Base-by-base conservation (phyloP, 2,888 invertebrate genomes). In the Pedicia rivosa region DNA sequence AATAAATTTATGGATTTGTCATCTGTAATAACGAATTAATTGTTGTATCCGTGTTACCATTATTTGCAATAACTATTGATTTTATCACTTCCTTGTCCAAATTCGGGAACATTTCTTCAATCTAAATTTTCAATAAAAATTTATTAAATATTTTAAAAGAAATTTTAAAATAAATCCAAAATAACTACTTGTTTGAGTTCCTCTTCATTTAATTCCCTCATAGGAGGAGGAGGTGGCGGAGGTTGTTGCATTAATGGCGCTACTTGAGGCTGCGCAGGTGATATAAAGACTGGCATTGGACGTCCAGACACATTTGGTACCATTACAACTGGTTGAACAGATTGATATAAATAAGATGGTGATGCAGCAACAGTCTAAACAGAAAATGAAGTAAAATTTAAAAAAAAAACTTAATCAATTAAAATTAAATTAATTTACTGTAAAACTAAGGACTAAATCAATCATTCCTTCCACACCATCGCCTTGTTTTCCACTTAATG, bases 71-170 rank as follows among this genome's bases (percentile, higher is more conserved):
- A 51, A 83, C 72, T 15, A 95, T 84, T 0, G 90, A 84, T 55
- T 78, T 82, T 39, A 95, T 79, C 5, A 94, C 90, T 52, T 92
- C 91, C 46, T 78, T 80, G 53, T 95, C 94, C 53, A 94, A 77
- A 53, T 81, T 81, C 2, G 95, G 94, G 65, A 97, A 95, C 91
- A 95, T 94, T 63, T 94, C 94, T 53, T 81, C 49, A 57, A 74
- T 74, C 65, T 71, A 73, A n/a, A n/a, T n/a, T n/a, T n/a, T n/a
- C n/a, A n/a, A n/a, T n/a, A n/a, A n/a, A n/a, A n/a, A n/a, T n/a
- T n/a, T n/a, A n/a, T n/a, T n/a, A n/a, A n/a, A n/a, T n/a, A n/a
- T n/a, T n/a, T n/a, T n/a, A n/a, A n/a, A n/a, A n/a, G n/a, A n/a
- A n/a, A n/a, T n/a, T n/a, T n/a, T n/a, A n/a, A n/a, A n/a, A n/a